Conservation (phyloP, 2,797 vertebrate species). For the Malurus splendens region DNA sequence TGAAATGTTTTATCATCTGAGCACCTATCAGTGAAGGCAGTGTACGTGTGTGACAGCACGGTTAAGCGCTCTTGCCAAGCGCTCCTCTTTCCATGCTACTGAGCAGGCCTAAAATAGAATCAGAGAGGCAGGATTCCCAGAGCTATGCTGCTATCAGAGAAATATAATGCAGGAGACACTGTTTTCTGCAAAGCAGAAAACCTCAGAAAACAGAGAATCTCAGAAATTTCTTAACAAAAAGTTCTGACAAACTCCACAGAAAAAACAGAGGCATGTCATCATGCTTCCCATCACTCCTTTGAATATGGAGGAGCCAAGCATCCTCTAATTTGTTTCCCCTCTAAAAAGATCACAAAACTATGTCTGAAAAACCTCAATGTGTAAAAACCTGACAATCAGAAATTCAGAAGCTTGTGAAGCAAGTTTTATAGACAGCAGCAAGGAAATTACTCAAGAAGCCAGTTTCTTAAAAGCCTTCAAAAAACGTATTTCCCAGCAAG, state of each 20-base stretch:
- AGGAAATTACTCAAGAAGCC: neutral
- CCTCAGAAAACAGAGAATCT: neutral
- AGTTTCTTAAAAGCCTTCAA: neutral
- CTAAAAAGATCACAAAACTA: neutral
- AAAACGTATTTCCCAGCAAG: neutral
- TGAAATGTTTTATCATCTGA: neutral
- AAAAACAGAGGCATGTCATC: neutral
- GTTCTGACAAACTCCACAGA: neutral
- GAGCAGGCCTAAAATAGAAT: neutral
- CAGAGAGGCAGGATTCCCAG: neutral
- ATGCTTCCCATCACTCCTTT: neutral
- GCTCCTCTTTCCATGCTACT: neutral
- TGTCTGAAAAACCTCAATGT: neutral
- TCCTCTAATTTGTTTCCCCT: neutral
- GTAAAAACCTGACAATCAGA: neutral
- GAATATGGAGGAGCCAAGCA: neutral
- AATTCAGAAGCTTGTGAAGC: neutral
- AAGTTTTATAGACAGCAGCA: neutral
- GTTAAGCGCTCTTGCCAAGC: neutral
- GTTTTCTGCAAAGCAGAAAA: neutral
- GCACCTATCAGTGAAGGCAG: neutral
- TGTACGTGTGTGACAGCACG: fast-evolving
- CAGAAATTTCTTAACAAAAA: neutral
- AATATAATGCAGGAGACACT: neutral
- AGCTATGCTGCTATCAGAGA: neutral